Conservation (phyloP, 2,888 invertebrate genomes). For the Orgyia antiqua region DNA sequence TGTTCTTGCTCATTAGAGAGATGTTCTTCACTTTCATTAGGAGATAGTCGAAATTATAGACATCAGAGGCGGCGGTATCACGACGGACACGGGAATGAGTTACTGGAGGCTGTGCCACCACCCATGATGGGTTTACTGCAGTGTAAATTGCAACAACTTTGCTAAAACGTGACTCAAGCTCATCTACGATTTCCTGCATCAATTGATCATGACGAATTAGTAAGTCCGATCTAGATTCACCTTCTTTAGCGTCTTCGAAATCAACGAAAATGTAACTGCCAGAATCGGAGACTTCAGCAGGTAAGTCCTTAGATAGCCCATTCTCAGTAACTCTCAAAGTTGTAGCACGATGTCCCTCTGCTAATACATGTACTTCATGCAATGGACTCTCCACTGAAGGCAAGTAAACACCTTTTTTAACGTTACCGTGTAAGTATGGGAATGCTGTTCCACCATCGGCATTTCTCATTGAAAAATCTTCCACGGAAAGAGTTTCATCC, state of each 20-base stretch:
- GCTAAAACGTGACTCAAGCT: conserved; percentile 58
- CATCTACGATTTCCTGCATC: conserved; percentile 72
- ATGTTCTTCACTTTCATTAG: conserved; percentile 35
- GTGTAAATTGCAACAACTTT: conserved; percentile 79
- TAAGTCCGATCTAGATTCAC: conserved; percentile 73
- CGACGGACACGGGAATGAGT: conserved; percentile 47
- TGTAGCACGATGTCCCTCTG: conserved; percentile 45
- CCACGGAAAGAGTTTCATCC: conserved; percentile 75
- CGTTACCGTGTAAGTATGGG: conserved; percentile 52
- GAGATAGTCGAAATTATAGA: conserved; percentile 27
- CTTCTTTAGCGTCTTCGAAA: conserved; percentile 77
- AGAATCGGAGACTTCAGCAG: conserved; percentile 37
- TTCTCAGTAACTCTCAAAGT: conserved; percentile 55
- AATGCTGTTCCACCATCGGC: conserved; percentile 52
- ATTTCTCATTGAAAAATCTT: conserved; percentile 76
- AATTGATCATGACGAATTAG: conserved; percentile 79
- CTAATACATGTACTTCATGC: conserved; percentile 70
- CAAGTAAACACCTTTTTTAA: conserved; percentile 68
- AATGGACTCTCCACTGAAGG: conserved; percentile 81
- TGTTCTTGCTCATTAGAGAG: conserved; percentile 11
- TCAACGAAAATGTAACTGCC: conserved; percentile 75
- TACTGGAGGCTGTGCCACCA: conserved; percentile 29
- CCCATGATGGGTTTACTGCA: conserved; percentile 74
- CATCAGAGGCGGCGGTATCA: conserved; percentile 14
- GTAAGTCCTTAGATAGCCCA: conserved; percentile 48